Conservation (phyloP, 2,113 vertebrate genomes). For the Apaloderma vittatum region DNA sequence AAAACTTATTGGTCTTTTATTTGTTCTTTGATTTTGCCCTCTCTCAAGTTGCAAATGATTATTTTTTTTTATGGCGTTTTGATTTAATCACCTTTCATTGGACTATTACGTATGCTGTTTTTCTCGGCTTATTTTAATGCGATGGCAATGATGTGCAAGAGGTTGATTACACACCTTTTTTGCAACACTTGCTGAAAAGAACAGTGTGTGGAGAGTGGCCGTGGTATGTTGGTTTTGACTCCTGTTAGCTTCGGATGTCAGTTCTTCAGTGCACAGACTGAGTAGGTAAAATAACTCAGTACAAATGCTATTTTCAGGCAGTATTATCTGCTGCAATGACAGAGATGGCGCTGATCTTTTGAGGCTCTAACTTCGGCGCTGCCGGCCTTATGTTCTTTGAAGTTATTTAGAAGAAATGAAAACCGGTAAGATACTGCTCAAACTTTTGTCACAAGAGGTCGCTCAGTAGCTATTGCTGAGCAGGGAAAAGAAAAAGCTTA, state of each 20-base stretch:
- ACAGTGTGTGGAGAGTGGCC: background rate
- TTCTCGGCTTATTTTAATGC: background rate
- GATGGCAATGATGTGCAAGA: background rate
- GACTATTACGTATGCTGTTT: background rate
- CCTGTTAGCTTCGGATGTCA: background rate
- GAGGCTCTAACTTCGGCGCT: background rate
- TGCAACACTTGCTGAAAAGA: background rate
- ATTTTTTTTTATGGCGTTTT: background rate
- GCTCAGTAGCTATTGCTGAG: slow-evolving; percentile 46
- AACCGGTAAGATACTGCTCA: background rate
- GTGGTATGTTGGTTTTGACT: background rate
- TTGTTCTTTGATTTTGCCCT: background rate
- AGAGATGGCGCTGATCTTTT: background rate
- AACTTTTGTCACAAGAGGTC: slow-evolving; percentile 70
- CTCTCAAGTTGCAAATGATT: background rate
- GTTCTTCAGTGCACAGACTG: background rate
- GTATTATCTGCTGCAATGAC: background rate
- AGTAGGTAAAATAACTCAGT: background rate
- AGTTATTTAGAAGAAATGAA: background rate
- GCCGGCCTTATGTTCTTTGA: accelerated
- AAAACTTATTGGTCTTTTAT: background rate
- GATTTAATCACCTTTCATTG: background rate
- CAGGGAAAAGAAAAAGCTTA: background rate
- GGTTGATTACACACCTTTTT: background rate
- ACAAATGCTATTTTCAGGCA: background rate